These are phyloP conservation scores for Pogoniulus pusillus DNA, from an alignment of 2,797 vertebrate species.

Conservation along the genomic window DNA sequence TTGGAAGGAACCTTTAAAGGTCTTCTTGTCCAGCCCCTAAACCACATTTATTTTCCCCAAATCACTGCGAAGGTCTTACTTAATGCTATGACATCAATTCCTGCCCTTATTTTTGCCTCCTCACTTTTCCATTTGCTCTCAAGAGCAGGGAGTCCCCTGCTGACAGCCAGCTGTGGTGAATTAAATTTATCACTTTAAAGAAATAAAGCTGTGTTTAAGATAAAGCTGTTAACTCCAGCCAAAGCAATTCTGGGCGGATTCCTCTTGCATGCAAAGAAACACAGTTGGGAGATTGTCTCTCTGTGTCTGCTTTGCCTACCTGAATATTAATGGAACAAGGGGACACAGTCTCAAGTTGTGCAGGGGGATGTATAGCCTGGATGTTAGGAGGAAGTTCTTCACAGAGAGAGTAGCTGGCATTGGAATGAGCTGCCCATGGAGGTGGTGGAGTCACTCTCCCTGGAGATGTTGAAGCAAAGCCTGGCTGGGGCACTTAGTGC, in stretches of 20 bases:
- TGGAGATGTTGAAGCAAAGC: too few relatives aligned
- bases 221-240: not conserved
- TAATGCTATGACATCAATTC: not conserved
- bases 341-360: too few relatives aligned
- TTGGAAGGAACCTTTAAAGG: too few relatives aligned
- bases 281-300: not conserved
- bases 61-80: not conserved
- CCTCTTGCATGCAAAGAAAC: not conserved
- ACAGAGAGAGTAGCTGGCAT: too few relatives aligned
- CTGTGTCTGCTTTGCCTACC: fast-evolving
- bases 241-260: not conserved
- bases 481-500: too few relatives aligned
- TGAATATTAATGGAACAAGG: not conserved
- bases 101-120: not conserved
- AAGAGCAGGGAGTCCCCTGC: not conserved
- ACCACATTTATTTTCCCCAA: not conserved
- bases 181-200: not conserved
- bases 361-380: too few relatives aligned
- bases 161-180: conserved; percentile 13
- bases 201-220: not conserved
- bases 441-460: too few relatives aligned
- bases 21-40: not conserved
- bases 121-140: not conserved
- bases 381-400: too few relatives aligned
- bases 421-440: too few relatives aligned